phyloP scores from a whole-genome alignment of 2,888 invertebrate genomes.

The Plebejus melissa region DNA sequence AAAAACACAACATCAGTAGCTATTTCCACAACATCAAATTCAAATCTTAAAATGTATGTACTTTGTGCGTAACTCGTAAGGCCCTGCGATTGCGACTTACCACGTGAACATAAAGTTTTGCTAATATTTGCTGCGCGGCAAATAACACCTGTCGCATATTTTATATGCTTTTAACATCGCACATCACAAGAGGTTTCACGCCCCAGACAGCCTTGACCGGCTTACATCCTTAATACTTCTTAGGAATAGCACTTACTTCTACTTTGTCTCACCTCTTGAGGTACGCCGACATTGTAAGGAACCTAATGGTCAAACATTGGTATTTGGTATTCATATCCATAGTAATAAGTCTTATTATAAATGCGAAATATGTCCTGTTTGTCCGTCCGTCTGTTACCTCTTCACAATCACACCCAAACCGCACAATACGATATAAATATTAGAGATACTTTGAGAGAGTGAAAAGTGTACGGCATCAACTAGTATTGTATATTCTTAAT shows the following conservation, averaged over 20 bases:
- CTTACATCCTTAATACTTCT: conserved; percentile 21
- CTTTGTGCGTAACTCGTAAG: background rate
- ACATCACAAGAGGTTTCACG: conserved; percentile 23
- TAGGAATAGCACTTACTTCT: conserved; percentile 10
- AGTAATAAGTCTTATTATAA: no score
- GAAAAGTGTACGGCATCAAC: no score
- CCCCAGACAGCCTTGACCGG: conserved; percentile 17
- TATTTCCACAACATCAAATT: background rate
- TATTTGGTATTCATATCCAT: background rate
- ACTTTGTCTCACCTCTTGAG: conserved; percentile 17
- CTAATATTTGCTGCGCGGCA: conserved; percentile 10
- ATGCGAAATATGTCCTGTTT: no score
- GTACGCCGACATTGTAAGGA: conserved; percentile 9
- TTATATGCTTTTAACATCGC: conserved; percentile 20
- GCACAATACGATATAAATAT: background rate
- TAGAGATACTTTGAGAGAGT: no score
- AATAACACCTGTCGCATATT: conserved; percentile 12
- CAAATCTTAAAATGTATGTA: background rate
- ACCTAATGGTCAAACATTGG: background rate
- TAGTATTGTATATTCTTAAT: background rate
- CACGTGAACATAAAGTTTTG: conserved; percentile 13
- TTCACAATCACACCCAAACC: background rate
- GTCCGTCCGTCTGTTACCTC: background rate
- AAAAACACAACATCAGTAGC: background rate
- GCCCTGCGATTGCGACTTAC: conserved; percentile 20